Base-by-base conservation (phyloP, 2,113 vertebrate species). In the Cercopithecus mona region DNA sequence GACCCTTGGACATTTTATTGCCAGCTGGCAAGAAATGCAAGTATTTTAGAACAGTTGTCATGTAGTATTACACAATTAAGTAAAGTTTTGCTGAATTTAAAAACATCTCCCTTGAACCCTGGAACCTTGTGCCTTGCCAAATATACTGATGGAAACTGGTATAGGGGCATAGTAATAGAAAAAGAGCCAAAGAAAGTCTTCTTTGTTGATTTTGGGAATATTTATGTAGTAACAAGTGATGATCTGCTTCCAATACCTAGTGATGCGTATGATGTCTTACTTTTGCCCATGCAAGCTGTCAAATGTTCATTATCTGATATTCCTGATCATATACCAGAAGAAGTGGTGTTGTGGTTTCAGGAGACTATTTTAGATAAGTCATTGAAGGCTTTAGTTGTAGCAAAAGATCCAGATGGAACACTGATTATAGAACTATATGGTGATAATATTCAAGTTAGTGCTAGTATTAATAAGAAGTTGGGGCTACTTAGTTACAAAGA, bases 191-290 rank as follows among this genome's bases (percentile, higher is more conserved):
- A 90, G 1, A 96, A 97, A 23, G 98, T 99, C 32, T 99, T 99
- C 76, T 99, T 99, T 99, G 99, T 99, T 96, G 99, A 99, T 98
- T 99, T 99, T 97, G 99, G 99, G 0, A 99, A 99, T 97, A 99
- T 98, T 12, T 98, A 99, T 70, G 86, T 98, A 40, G 96, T 99
- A 68, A 97, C 98, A 18, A 97, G 97, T 66, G 98, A 98, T 16
- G 97, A 99, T 73, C 81, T 99, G 89, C 98, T 99, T 93, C 99
- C 99, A 45, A 97, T 99, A 97, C 99, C 99, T 70, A 97, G n/a
- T 73, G 98, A 99, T 96, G 99, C 99, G 22, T 98, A 98, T 52
- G 98, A 99, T 40, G 97, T 99, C 35, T 99, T 99, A 97, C 98
- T 99, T 88, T 97, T 99, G 88, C 99, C 99, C 50, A 99, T 99